A percentile compares a stretch with the other conserved stretches of the same genome.
phyloP scores from a whole-genome alignment of 1,140 invertebrate species.

The Pseudomyrmex gracilis region DNA sequence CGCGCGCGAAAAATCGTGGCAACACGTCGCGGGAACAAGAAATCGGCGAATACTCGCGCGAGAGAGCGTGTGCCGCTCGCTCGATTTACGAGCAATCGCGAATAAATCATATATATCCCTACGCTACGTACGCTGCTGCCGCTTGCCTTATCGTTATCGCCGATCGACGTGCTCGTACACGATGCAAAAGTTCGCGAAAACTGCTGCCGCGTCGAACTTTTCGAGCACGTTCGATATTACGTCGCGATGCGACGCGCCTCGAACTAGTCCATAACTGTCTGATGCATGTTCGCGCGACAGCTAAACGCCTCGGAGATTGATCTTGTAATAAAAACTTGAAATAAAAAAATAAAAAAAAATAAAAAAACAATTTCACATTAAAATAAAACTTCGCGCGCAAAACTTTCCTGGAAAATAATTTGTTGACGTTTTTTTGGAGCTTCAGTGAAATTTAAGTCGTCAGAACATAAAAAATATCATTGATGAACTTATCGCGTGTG shows the following conservation, averaged over 20 bases:
- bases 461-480: too few species aligned
- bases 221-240: constrained; percentile 25
- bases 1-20: constrained; percentile 38
- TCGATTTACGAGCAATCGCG: constrained; percentile 68
- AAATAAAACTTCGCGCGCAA: too few species aligned
- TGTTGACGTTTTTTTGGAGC: too few species aligned
- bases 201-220: constrained; percentile 43
- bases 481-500: too few species aligned
- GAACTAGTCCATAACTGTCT: constrained; percentile 29
- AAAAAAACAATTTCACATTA: too few species aligned
- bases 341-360: too few species aligned
- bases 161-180: constrained; percentile 49
- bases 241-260: constrained; percentile 18
- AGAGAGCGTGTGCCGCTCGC: neutral
- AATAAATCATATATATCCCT: constrained; percentile 71
- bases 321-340: constrained; percentile 14
- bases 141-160: constrained; percentile 64
- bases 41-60: constrained; percentile 59
- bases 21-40: constrained; percentile 58
- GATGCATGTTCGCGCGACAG: constrained; percentile 9
- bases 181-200: constrained; percentile 44
- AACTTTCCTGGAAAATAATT: neutral
- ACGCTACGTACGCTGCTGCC: constrained; percentile 8
- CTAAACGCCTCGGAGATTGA: constrained; percentile 36
- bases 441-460: too few species aligned